Base-by-base conservation (phyloP, 1,140 invertebrate genomes). In the Trichonephila inaurata region DNA sequence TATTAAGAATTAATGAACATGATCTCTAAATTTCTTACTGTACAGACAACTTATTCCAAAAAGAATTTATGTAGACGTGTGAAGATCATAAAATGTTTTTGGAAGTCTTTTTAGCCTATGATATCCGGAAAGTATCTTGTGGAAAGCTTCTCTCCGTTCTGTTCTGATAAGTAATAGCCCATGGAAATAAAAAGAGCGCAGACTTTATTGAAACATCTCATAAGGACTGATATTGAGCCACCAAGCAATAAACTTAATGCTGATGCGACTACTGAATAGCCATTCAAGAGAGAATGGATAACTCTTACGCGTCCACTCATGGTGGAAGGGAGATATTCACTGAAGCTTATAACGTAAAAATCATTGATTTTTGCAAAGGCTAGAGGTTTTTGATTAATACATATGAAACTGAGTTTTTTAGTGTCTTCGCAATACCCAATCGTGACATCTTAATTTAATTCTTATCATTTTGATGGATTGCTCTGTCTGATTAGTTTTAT, bases 171-270 rank as follows among this genome's bases (percentile, higher is more conserved):
- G 82, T 83, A 60, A 83, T 83, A 60, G 44, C 40, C 82, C 8
- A 8, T 60, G n/a, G 44, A 58, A 51, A 58, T 58, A 83, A 83
- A 83, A 83, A 44, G 44, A 21, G n/a, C 21, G 44, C 40, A 83
- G 82, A 24, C 82, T 83, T 83, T 83, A 83, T 83, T 83, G 82
- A 83, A 83, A 83, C 40, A 51, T 51, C 82, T 60, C 82, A 83
- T 83, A 58, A 83, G 44, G 21, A 24, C 44, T 58, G 82, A 83
- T 83, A 83, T 83, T 83, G 40, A 83, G 82, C 82, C 24, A 83
- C 51, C 44, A 28, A 83, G 82, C 40, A 83, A 83, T 83, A 83
- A 83, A 83, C 40, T 83, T 83, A 83, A 83, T 83, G 82, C 82
- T 83, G 82, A 83, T 60, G 40, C 82, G 51, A 51, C 72, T 77